Percentiles rank a stretch among this genome's conserved stretches.
phyloP scores from a whole-genome alignment of 2,113 vertebrate genomes.

The Myotis davidii region DNA sequence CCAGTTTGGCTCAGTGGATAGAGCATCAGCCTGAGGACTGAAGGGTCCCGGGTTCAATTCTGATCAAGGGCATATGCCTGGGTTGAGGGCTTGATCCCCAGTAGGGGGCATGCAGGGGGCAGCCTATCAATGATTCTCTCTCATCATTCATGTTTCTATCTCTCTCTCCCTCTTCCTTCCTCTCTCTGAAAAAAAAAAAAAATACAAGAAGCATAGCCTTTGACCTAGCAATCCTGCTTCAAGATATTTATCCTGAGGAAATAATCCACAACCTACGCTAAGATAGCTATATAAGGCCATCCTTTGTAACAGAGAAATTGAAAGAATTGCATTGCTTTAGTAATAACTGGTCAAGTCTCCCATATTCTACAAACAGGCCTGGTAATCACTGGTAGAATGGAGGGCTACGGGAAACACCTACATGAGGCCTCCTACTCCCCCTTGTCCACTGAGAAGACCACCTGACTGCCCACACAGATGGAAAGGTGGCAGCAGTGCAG shows the following conservation, averaged over 20 bases:
- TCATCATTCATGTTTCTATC: too few relatives aligned
- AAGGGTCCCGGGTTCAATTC: too few relatives aligned
- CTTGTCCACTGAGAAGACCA: neutral
- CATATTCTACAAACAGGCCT: neutral
- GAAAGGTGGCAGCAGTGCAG: neutral
- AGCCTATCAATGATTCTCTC: too few relatives aligned
- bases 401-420: neutral
- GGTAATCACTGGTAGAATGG: neutral
- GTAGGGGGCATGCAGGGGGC: too few relatives aligned
- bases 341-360: neutral
- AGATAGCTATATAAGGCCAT: neutral
- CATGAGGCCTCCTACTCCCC: neutral
- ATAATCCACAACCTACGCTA: neutral
- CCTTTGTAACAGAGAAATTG: neutral
- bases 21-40: too few relatives aligned
- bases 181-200: too few relatives aligned
- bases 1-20: too few relatives aligned
- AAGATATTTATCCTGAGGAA: slow-evolving; percentile 10
- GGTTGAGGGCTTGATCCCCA: too few relatives aligned
- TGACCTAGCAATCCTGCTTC: neutral
- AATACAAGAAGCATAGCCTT: neutral
- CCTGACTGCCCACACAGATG: neutral
- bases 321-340: slow-evolving; percentile 12
- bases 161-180: too few relatives aligned
- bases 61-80: too few relatives aligned